Conservation (phyloP, 2,888 invertebrate species). For the Stenodera caucasica region DNA sequence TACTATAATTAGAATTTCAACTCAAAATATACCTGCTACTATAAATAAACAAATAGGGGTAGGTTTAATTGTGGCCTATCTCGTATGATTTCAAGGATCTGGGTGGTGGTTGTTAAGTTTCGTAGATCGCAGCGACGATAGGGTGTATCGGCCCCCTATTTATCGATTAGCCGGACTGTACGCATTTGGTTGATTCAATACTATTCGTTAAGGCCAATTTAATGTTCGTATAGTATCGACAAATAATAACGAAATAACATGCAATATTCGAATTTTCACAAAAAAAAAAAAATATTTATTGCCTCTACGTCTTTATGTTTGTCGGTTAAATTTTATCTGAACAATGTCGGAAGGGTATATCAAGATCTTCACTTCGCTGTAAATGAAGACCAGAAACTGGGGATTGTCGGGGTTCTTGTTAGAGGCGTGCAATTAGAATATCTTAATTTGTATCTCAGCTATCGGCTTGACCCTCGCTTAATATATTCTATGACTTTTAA, state of each 20-base stretch:
- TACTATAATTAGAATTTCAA: conserved; percentile 5
- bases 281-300: background rate
- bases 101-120: conserved; percentile 9
- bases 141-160: conserved; percentile 39
- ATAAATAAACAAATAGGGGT: conserved; percentile 12
- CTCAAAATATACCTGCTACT: conserved; percentile 4
- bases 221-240: conserved; percentile 51
- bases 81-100: conserved; percentile 18
- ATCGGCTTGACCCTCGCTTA: conserved; percentile 55
- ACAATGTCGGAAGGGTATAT: conserved; percentile 38
- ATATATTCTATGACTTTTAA: conserved; percentile 53
- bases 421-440: conserved; percentile 64
- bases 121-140: conserved; percentile 15
- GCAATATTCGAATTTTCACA: background rate
- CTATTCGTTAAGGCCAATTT: conserved; percentile 56
- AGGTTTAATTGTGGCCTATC: conserved; percentile 8
- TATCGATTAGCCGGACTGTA: conserved; percentile 51
- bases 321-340: conserved; percentile 19
- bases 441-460: conserved; percentile 69
- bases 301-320: background rate
- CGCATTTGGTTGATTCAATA: conserved; percentile 52
- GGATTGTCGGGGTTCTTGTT: conserved; percentile 48
- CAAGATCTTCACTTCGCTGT: conserved; percentile 36
- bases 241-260: too few relatives aligned
- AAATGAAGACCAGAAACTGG: conserved; percentile 43